These are phyloP conservation scores for Bombus superbus DNA, from an alignment of 1,140 invertebrate species.

Conservation along the genomic window DNA sequence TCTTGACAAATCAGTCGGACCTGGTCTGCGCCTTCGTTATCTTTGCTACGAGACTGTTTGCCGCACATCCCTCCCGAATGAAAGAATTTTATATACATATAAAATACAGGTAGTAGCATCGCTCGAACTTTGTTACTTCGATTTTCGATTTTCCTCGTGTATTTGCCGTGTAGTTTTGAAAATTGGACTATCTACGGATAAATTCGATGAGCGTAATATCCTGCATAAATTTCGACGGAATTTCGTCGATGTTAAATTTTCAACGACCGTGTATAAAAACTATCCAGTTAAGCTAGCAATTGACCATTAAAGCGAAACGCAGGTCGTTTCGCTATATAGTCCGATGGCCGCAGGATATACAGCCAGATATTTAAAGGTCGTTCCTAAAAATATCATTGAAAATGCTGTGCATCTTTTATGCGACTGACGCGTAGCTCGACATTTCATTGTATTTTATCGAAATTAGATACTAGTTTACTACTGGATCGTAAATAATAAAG, in stretches of 20 bases:
- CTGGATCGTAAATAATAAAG: neutral
- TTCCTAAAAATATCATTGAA: constrained; percentile 13
- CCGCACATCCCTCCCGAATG: too few relatives aligned
- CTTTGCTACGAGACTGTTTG: neutral
- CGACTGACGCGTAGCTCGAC: neutral
- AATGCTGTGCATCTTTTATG: neutral
- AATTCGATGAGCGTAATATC: neutral
- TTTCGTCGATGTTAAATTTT: neutral
- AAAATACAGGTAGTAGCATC: neutral
- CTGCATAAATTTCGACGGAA: neutral
- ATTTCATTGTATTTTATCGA: neutral
- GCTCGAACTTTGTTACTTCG: neutral
- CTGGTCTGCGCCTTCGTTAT: neutral
- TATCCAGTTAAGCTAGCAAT: neutral
- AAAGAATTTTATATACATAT: neutral
- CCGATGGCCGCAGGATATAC: constrained; percentile 11
- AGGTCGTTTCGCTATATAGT: neutral
- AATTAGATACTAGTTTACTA: neutral
- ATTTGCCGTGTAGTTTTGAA: neutral
- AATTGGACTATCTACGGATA: neutral
- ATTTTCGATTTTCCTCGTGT: neutral
- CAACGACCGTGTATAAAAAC: constrained; percentile 22
- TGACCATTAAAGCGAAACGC: constrained; percentile 29
- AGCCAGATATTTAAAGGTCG: neutral
- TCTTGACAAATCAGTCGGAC: constrained; percentile 20